Evolutionary conservation across 2,113 vertebrate genomes (phyloP).

Genomic region (Haliaeetus leucogaster): DNA sequence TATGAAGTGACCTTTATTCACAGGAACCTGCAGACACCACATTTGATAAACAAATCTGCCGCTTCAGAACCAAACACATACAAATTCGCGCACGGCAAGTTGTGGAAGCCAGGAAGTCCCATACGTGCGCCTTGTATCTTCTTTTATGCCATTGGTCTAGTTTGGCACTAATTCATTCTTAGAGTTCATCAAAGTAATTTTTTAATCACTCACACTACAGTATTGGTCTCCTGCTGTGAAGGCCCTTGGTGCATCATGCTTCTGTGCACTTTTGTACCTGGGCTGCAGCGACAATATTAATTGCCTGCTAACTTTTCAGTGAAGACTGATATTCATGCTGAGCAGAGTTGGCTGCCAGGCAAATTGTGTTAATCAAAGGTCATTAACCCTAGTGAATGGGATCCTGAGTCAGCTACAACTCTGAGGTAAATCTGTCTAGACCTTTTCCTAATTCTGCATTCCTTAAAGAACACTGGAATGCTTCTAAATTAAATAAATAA

Average conservation of each 20-base stretch:
- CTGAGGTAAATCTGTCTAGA: background rate
- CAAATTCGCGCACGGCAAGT: accelerated
- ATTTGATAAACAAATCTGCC: background rate
- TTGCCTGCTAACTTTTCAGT: background rate
- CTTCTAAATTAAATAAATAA: background rate
- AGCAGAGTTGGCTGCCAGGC: background rate
- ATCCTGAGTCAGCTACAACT: background rate
- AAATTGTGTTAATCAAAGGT: slow-evolving; percentile 8
- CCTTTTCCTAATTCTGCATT: background rate
- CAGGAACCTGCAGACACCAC: background rate
- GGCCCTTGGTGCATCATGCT: background rate
- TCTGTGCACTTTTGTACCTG: background rate
- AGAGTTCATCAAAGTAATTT: background rate
- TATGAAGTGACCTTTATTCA: background rate
- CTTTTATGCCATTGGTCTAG: background rate
- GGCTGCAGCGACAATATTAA: background rate
- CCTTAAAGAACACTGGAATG: background rate
- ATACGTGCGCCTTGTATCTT: background rate
- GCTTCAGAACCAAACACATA: background rate
- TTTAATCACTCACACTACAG: background rate
- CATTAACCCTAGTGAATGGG: background rate
- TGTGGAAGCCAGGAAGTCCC: background rate
- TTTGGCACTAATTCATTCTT: background rate
- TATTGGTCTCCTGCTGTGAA: background rate
- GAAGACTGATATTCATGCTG: background rate